These are phyloP conservation scores for Galeopterus variegatus DNA, from an alignment of 2,113 vertebrate genomes.

Conservation along the genomic window DNA sequence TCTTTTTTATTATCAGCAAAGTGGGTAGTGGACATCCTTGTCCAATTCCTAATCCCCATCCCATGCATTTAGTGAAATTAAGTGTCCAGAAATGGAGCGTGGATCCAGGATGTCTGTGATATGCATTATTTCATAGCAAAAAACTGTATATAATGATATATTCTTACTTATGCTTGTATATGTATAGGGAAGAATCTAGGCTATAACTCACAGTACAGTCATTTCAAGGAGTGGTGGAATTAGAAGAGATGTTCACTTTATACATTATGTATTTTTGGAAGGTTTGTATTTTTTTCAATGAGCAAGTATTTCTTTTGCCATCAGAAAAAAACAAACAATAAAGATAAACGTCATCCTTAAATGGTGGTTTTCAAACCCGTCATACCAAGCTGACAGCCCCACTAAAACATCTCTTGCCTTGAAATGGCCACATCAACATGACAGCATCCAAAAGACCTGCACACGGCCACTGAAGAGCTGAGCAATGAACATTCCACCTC, in stretches of 20 bases:
- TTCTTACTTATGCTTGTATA: neutral
- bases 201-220: too few species aligned
- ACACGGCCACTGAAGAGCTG: neutral
- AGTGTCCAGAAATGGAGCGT: neutral
- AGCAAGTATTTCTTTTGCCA: neutral
- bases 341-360: conserved; percentile 21
- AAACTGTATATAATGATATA: neutral
- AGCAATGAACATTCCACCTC: neutral
- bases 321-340: conserved; percentile 48
- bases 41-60: neutral
- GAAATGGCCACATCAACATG: neutral
- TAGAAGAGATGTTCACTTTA: neutral
- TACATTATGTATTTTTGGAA: neutral
- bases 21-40: neutral
- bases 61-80: neutral
- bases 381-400: neutral
- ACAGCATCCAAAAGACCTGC: neutral
- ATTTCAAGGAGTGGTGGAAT: neutral
- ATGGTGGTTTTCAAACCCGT: neutral
- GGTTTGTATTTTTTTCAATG: neutral
- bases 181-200: neutral
- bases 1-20: conserved; percentile 12
- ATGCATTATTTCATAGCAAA: neutral
- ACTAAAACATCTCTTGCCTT: neutral
- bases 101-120: neutral